Base-by-base conservation (phyloP, 2,113 vertebrate genomes). In the Gavialis gangeticus region DNA sequence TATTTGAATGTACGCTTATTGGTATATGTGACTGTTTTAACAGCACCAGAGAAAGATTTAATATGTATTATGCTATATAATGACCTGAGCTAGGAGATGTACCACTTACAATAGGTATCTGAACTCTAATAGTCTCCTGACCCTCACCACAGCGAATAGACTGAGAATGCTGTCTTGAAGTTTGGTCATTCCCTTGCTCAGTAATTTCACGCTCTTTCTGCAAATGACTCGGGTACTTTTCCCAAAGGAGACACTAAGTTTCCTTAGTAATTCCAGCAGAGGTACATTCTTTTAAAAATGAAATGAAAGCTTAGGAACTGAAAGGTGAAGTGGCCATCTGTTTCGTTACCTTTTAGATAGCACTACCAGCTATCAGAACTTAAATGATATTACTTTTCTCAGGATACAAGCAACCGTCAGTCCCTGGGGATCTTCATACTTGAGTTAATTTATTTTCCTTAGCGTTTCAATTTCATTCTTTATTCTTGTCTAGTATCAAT, bases 401-500 rank as follows among this genome's bases (percentile, higher is more conserved):
- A 12, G 79, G 67, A 69, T 86, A 90, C 63, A 71, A 59, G 34
- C 11, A 86, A 25, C 19, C 76, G 1, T 11, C n/a, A n/a, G 28
- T 37, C 62, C 78, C 71, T 96, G 64, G 81, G 89, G 28, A 94
- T 87, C 84, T 64, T 24, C 9, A 67, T 37, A 4, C 14, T 57
- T 78, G 30, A 15, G 46, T 46, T 82, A 94, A 78, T 71, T 69
- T 81, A 78, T 80, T 85, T 76, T 10, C 46, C 69, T 21, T 76
- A 81, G 46, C n/a, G 24, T 75, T 93, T 92, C 46, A 91, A 57
- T 34, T 66, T 63, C 82, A 66, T 87, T 28, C 18, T 90, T 89
- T 46, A 9, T 89, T 87, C 27, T 78, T 82, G 30, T 24, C 57
- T 78, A 59, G 60, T 82, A 77, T 4, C 81, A 79, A 6, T 79